Evolutionary conservation across 2,888 invertebrate genomes (phyloP).

Genomic region (Zhengitettix transpicula): DNA sequence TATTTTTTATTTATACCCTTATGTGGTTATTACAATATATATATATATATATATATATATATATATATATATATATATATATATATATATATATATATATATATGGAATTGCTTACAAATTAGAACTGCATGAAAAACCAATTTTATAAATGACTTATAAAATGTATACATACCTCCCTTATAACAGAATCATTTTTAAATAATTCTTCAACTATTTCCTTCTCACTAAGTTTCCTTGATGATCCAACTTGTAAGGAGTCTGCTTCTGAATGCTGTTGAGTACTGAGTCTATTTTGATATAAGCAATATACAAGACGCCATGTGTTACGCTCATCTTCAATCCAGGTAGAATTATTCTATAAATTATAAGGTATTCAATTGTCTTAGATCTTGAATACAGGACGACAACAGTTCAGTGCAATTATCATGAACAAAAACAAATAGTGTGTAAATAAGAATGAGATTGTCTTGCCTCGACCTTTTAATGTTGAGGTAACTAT

Average conservation of each 20-base stretch:
- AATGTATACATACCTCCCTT: conserved; percentile 21
- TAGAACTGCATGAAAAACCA: no score
- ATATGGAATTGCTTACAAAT: no score
- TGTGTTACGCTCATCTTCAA: conserved; percentile 72
- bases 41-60: no score
- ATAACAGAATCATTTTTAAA: conserved; percentile 37
- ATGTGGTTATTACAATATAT: no score
- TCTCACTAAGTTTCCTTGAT: conserved; percentile 32
- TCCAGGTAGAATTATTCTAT: conserved; percentile 12
- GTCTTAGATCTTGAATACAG: not conserved
- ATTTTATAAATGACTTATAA: not conserved
- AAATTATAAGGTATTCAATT: not conserved
- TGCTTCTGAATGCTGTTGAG: conserved; percentile 15
- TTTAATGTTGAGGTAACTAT: no score
- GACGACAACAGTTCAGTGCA: no score
- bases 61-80: no score
- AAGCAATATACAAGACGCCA: conserved; percentile 74
- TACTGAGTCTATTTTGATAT: conserved; percentile 58
- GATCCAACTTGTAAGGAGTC: not conserved
- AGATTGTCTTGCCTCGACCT: no score
- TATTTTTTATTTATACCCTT: no score
- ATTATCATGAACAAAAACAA: no score
- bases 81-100: no score
- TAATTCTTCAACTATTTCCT: conserved; percentile 36
- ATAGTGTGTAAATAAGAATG: no score